These are phyloP conservation scores for Chymomyza costata DNA, from an alignment of 1,140 invertebrate species.

Conservation along the genomic window DNA sequence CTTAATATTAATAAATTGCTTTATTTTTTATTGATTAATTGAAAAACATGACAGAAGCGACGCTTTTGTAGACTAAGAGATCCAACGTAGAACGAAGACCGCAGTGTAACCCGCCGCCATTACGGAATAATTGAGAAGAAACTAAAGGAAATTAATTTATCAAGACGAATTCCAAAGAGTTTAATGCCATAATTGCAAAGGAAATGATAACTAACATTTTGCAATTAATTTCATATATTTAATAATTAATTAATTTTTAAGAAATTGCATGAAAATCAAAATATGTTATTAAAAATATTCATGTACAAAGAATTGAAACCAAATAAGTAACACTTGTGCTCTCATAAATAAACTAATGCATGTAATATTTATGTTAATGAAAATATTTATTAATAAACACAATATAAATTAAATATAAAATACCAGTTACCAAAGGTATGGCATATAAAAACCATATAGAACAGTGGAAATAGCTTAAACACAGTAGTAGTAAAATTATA, in stretches of 20 bases:
- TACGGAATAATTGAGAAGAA: conserved; percentile 23
- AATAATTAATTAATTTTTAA: neutral
- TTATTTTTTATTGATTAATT: conserved; percentile 23
- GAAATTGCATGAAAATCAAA: neutral
- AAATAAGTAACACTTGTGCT: neutral
- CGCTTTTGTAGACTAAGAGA: conserved; percentile 53
- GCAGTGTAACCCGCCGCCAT: conserved; percentile 15
- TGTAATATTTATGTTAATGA: conserved; percentile 45
- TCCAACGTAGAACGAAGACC: neutral
- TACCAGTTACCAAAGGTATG: conserved; percentile 18
- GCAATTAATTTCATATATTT: neutral
- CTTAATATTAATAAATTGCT: too few relatives aligned
- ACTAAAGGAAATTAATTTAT: neutral
- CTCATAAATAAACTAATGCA: conserved; percentile 20
- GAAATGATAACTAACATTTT: neutral
- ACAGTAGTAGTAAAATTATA: too few relatives aligned
- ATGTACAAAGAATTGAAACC: neutral
- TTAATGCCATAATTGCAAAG: neutral
- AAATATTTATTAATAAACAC: conserved; percentile 13
- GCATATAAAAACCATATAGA: conserved; percentile 42
- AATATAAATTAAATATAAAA: conserved; percentile 27
- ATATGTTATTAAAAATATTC: conserved; percentile 4
- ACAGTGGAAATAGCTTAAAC: too few relatives aligned
- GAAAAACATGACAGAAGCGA: conserved; percentile 50
- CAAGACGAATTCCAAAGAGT: neutral